phyloP scores from a whole-genome alignment of 2,113 vertebrate species.

The Paradoxurus hermaphroditus region DNA sequence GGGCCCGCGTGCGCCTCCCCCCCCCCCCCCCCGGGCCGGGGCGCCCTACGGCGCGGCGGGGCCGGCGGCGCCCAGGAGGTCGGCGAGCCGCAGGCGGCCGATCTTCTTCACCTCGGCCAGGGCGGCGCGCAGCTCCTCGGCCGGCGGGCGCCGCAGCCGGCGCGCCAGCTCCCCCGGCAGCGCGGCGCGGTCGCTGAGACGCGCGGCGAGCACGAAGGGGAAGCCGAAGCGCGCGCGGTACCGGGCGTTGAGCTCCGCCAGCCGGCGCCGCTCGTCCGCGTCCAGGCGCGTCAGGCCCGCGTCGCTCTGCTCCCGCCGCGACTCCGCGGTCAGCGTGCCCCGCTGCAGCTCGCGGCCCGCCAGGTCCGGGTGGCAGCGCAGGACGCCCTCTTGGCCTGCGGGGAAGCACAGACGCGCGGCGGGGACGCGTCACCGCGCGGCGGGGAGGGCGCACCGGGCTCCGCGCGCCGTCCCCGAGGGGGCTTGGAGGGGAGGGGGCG shows the following conservation, averaged over 20 bases:
- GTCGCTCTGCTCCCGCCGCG: slow-evolving; percentile 83
- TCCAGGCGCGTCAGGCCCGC: slow-evolving; percentile 83
- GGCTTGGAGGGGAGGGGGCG: background rate
- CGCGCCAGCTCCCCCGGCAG: slow-evolving; percentile 78
- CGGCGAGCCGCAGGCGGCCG: slow-evolving; percentile 81
- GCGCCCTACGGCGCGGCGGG: slow-evolving; percentile 52
- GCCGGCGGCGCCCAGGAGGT: slow-evolving; percentile 43
- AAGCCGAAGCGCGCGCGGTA: slow-evolving; percentile 89
- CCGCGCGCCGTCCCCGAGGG: fast-evolving
- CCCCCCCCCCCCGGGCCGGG: background rate
- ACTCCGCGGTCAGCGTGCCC: slow-evolving; percentile 83
- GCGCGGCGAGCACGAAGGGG: slow-evolving; percentile 89
- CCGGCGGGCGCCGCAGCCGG: slow-evolving; percentile 71
- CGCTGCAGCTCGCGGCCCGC: slow-evolving; percentile 84
- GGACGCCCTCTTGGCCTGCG: slow-evolving; percentile 88
- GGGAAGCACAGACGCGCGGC: slow-evolving; percentile 15
- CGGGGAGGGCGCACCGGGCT: fast-evolving
- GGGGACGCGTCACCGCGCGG: background rate
- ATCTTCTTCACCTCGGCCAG: slow-evolving; percentile 89
- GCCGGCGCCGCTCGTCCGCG: slow-evolving; percentile 61
- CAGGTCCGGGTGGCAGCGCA: slow-evolving; percentile 89
- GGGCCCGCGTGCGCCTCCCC: background rate
- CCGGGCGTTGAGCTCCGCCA: slow-evolving; percentile 81
- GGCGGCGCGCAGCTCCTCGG: slow-evolving; percentile 80
- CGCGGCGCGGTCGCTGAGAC: slow-evolving; percentile 83